A percentile compares a stretch with the other conserved stretches of the same genome.
phyloP scores from a whole-genome alignment of 1,140 invertebrate genomes.

The Gonioctena quinquepunctata region DNA sequence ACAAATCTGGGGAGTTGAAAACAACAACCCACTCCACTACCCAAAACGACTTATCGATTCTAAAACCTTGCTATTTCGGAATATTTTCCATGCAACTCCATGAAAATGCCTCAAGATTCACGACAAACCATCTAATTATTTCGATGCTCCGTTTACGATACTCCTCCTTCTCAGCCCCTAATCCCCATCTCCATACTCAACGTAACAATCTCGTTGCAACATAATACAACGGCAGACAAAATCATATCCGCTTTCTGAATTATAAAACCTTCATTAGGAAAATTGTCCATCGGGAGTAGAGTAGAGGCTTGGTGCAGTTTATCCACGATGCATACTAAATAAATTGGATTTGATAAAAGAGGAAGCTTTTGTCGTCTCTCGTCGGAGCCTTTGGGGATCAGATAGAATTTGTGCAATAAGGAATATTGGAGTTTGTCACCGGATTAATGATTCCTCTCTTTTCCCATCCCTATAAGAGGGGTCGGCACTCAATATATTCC shows the following conservation, averaged over 20 bases:
- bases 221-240: conserved; percentile 8
- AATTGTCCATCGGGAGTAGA: conserved; percentile 1
- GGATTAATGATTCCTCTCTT: neutral
- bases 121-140: neutral
- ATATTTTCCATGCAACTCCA: too few species aligned
- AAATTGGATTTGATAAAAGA: conserved; percentile 5
- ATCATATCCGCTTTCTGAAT: conserved; percentile 9
- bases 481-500: too few species aligned
- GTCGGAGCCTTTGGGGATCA: neutral
- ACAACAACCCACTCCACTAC: too few species aligned
- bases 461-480: too few species aligned
- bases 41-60: too few species aligned
- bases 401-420: neutral
- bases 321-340: conserved; percentile 4
- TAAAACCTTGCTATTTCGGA: too few species aligned
- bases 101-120: too few species aligned
- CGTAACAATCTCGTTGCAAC: neutral
- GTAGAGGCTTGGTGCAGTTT: neutral
- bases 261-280: conserved; percentile 10
- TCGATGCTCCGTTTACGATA: neutral
- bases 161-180: too few species aligned
- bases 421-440: neutral
- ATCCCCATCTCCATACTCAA: neutral
- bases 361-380: neutral
- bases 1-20: too few species aligned